Evolutionary conservation across 2,797 vertebrate genomes (phyloP), one percentile per base, ranked within the genome.

Genomic region (Simalia tracyae): DNA sequence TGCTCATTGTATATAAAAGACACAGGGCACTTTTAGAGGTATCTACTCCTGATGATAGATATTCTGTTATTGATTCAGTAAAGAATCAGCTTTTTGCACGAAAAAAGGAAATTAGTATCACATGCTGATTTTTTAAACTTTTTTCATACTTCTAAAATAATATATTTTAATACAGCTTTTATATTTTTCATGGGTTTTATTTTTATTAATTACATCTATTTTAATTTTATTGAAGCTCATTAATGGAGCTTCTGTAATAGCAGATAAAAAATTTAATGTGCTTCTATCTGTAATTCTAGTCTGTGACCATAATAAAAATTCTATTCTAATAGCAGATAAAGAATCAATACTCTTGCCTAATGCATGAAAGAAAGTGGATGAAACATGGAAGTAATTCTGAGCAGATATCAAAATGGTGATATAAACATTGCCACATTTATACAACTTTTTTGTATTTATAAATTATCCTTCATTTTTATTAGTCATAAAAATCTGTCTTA

Each of bases 401-500:
- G 59, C 59, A 60, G 19, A 60, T 60, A 60, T 60, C 17, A 60
- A 19, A 60, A 60, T 60, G 17, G 59, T 60, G 59, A 60, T 60
- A 17, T 60, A 60, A 22, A 60, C 7, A 5, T 28, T 89, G 91
- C 12, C 15, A 8, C 92, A 72, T 5, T 86, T 66, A 46, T 66
- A 60, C 56, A 59, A 36, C 17, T 66, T 26, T 93, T 64, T 60
- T 31, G 57, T 46, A 42, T 89, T 90, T 17, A 93, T 68, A 66
- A 89, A 92, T 26, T 88, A 87, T 10, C 31, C 46, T 22, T 91
- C 2, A 11, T 91, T 91, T 63, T 46, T 63, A 63, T 92, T 85
- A 88, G 87, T 91, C 17, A 81, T 85, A 89, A 94, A 66, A 15
- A 26, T n/a, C 56, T 28, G 24, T 28, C 59, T 90, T 90, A 28